These are phyloP conservation scores for Nemotelus pantherinus DNA, from an alignment of 2,888 invertebrate genomes.

Conservation along the genomic window DNA sequence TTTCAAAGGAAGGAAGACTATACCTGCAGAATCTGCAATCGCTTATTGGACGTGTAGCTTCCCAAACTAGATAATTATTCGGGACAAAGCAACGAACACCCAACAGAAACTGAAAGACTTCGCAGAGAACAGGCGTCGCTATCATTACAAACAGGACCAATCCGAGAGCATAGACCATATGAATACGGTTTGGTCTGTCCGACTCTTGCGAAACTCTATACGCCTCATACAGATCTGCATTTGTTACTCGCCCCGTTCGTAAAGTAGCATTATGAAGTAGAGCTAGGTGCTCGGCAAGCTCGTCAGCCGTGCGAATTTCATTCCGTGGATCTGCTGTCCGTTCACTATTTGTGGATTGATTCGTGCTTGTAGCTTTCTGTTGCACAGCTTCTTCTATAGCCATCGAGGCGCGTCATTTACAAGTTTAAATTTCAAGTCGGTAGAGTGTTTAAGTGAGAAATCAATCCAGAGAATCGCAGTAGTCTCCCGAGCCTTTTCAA, in stretches of 20 bases:
- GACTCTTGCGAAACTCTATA: slow-evolving; percentile 59
- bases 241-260: slow-evolving; percentile 60
- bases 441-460: too few relatives aligned
- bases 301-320: not conserved
- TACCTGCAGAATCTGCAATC: slow-evolving; percentile 79
- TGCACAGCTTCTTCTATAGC: slow-evolving; percentile 3
- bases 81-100: slow-evolving; percentile 80
- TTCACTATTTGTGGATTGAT: too few relatives aligned
- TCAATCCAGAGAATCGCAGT: too few relatives aligned
- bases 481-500: too few relatives aligned
- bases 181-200: slow-evolving; percentile 58
- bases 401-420: slow-evolving; percentile 8
- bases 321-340: not conserved
- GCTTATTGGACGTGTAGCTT: slow-evolving; percentile 84
- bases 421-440: not conserved
- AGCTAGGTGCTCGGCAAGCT: slow-evolving; percentile 53
- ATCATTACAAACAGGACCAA: slow-evolving; percentile 61
- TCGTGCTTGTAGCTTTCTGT: slow-evolving; percentile 41
- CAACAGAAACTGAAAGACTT: slow-evolving; percentile 63
- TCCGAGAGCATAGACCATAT: slow-evolving; percentile 59
- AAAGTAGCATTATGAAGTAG: slow-evolving; percentile 59
- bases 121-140: slow-evolving; percentile 62
- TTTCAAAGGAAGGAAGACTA: not conserved
- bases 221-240: slow-evolving; percentile 60
- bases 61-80: slow-evolving; percentile 88